These are phyloP conservation scores for Pan troglodytes DNA, from an alignment of 2,113 vertebrate species.

Conservation along the genomic window NHGRI_mPanTro3-v2.1_pri NC_072398.2:174902001-174902500, in stretches of 20 bases:
- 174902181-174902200: background rate
- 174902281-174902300: background rate
- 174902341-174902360: too few relatives aligned
- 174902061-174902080: background rate
- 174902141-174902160: background rate
- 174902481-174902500: too few relatives aligned
- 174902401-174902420: too few relatives aligned
- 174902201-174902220: background rate
- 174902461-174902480: too few relatives aligned
- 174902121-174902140: background rate
- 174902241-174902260: background rate
- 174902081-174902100: background rate
- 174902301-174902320: background rate
- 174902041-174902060: background rate
- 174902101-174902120: background rate
- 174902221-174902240: background rate
- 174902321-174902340: too few relatives aligned
- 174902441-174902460: too few relatives aligned
- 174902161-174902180: background rate
- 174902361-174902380: too few relatives aligned
- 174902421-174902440: too few relatives aligned
- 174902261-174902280: slow-evolving; percentile 10
- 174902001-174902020: background rate
- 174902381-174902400: too few relatives aligned
- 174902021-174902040: slow-evolving; percentile 37